phyloP scores from a whole-genome alignment of 2,797 vertebrate species.

The Acrocephalus scirpaceus region DNA sequence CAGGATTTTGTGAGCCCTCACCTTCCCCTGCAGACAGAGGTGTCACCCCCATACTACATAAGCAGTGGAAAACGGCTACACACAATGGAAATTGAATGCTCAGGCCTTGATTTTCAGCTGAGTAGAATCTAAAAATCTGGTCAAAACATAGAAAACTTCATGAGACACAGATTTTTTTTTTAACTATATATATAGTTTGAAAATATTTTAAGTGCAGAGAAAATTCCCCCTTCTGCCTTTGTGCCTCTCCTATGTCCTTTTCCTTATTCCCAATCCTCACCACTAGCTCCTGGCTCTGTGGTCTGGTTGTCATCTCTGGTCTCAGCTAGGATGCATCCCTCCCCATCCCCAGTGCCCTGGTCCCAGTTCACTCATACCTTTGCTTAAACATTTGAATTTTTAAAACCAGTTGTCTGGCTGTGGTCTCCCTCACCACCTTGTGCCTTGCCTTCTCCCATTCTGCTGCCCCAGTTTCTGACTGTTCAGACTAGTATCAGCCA shows the following conservation, averaged over 20 bases:
- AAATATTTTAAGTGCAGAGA: neutral
- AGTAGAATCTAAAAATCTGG: neutral
- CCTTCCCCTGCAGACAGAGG: neutral
- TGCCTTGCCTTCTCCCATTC: neutral
- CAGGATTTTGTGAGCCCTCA: neutral
- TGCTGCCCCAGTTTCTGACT: neutral
- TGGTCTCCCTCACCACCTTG: neutral
- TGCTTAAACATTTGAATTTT: too few species aligned
- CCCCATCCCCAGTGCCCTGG: accelerated
- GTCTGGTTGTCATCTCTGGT: neutral
- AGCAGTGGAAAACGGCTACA: neutral
- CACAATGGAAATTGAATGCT: neutral
- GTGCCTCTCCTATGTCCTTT: neutral
- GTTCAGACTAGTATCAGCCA: neutral
- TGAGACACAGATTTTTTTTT: too few species aligned
- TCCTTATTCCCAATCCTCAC: neutral
- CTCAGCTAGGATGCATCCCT: neutral
- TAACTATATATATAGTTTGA: neutral
- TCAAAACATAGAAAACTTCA: neutral
- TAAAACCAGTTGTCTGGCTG: neutral
- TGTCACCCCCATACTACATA: neutral
- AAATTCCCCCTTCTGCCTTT: neutral
- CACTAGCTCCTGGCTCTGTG: neutral
- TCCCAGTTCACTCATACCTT: neutral
- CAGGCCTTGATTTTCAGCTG: neutral